phyloP scores from a whole-genome alignment of 2,113 vertebrate species.

The Spea multiplicata region DNA sequence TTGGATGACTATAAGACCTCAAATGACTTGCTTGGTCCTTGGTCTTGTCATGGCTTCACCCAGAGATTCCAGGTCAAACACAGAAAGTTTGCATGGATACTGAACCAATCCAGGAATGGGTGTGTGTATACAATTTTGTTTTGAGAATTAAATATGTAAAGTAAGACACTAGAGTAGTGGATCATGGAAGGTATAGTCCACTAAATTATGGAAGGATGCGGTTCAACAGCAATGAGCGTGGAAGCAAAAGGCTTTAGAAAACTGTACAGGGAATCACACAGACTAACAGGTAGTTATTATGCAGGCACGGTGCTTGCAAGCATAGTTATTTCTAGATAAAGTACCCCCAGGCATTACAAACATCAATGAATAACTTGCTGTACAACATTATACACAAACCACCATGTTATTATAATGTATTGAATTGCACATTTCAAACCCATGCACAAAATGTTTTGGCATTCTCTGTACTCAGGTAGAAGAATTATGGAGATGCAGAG shows the following conservation, averaged over 20 bases:
- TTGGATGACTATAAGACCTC: too few relatives aligned
- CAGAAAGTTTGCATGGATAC: too few relatives aligned
- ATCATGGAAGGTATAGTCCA: too few relatives aligned
- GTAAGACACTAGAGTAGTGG: too few relatives aligned
- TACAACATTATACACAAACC: conserved; percentile 7
- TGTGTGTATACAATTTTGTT: too few relatives aligned
- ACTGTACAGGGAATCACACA: conserved; percentile 11
- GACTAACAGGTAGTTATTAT: not conserved
- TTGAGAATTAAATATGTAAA: too few relatives aligned
- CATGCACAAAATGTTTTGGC: not conserved
- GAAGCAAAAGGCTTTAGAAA: not conserved
- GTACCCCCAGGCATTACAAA: not conserved
- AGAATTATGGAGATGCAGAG: not conserved
- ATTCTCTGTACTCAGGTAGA: not conserved
- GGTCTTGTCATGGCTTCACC: too few relatives aligned
- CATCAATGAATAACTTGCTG: not conserved
- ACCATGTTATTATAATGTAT: conserved; percentile 4
- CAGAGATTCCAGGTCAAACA: too few relatives aligned
- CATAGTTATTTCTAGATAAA: not conserved
- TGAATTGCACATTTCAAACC: not conserved
- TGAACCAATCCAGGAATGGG: too few relatives aligned
- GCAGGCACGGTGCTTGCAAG: conserved; percentile 3
- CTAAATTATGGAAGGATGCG: too few relatives aligned
- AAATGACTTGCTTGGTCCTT: too few relatives aligned
- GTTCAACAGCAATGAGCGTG: not conserved